Evolutionary conservation across 1,140 invertebrate species (phyloP), one percentile per base, ranked within the genome.

Genomic region (Eumeta japonica): DNA sequence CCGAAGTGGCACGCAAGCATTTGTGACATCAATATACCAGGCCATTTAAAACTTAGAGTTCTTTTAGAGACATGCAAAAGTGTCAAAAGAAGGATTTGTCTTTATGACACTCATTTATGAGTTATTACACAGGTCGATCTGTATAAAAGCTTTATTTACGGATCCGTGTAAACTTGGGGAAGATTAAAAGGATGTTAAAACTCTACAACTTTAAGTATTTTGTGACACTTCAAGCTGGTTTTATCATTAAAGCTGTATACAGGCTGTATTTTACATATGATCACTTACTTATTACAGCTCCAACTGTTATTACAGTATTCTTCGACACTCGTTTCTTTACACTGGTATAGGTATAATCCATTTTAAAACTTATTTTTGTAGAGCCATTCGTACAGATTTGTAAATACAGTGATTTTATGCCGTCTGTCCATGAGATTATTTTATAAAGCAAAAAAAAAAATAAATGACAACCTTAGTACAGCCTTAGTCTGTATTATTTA

Each of bases 241-340:
- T 24, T 24, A 24, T 24, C 20, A 5, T 24, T 24, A 5, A 24
- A 24, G 20, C 20, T 24, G 20, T n/a, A 24, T 24, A 24, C 5
- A 24, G n/a, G 20, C 20, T 24, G 20, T 24, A 24, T 24, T 24
- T 24, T 24, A 24, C 20, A 24, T 24, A n/a, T 24, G 20, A 24
- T 24, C 20, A 24, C 20, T 24, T 24, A 24, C 20, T 24, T 24
- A 24, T 5, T 24, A 24, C 20, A 24, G 20, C 20, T 24, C n/a
- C 5, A 24, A 24, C 5, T 24, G 5, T 24, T 24, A n/a, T 7
- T 7, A 24, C n/a, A n/a, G 20, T 24, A 24, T 24, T n/a, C 5
- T n/a, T 24, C n/a, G 5, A 24, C n/a, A 24, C 20, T 24, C n/a
- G 20, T 24, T 24, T 24, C 20, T 24, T 5, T n/a, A 24, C n/a